Base-by-base conservation (phyloP, 2,113 vertebrate species). In the Galemys pyrenaicus region DNA sequence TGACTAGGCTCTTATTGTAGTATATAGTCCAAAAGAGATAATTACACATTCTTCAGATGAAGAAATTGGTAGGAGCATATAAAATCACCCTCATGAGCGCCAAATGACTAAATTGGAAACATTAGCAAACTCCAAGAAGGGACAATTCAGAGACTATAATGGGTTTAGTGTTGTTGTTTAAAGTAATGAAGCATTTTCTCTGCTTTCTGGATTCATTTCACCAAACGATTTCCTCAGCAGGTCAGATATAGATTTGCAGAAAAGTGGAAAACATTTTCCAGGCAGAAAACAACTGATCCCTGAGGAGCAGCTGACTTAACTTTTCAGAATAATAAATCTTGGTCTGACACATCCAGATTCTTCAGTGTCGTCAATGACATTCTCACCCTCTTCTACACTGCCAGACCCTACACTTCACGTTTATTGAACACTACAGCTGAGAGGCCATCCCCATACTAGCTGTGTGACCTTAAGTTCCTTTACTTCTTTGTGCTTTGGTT, bases 211-310 rank as follows among this genome's bases (percentile, higher is more conserved):
- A 93, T 87, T 89, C 94, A 87, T 65, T 87, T 94, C 44, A 84
- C 49, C 65, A 91, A 95, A 95, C 0, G 20, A 90, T 84, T 94
- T 96, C 94, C 89, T 97, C 87, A 96, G 79, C 86, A 85, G 95
- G 95, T 95, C 92, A 97, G 91, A 97, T 92, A 96, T 58, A 96
- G 92, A 95, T 94, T 94, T 96, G 93, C 54, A 92, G 79, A 84
- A 93, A 89, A 95, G 92, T 96, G 68, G 74, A 91, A 94, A 96
- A 89, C n/a, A 94, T 95, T 94, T 83, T 93, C 96, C 89, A 95
- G 93, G 96, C 96, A 96, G 95, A 94, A 96, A 85, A 92, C 85
- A 83, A 89, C 92, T 79, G 88, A 70, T 90, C 68, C 39, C 78
- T 73, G 64, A 39, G n/a, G 58, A 91, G 82, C 54, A 95, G 94